Percentiles rank a stretch among this genome's conserved stretches.
Evolutionary conservation across 2,888 invertebrate genomes (phyloP).

Genomic region (Cynaeus angustus): DNA sequence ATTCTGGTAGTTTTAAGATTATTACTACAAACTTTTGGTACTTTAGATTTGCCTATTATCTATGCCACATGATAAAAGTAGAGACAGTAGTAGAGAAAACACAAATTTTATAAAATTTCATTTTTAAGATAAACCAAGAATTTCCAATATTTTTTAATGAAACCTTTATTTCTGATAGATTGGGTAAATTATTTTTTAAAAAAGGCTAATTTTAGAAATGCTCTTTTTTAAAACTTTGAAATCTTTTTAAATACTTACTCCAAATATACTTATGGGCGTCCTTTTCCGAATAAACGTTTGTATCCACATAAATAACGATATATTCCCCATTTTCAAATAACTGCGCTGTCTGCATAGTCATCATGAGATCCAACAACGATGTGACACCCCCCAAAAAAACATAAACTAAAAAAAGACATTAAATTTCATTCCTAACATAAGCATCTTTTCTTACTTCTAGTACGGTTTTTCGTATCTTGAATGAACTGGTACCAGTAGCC

Average conservation of each 20-base stretch:
- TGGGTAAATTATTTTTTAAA: too few relatives aligned
- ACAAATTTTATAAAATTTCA: too few relatives aligned
- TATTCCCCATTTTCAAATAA: constrained; percentile 94
- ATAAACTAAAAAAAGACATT: constrained; percentile 95
- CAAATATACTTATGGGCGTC: constrained; percentile 85
- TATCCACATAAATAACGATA: constrained; percentile 95
- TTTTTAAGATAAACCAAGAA: too few relatives aligned
- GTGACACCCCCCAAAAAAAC: constrained; percentile 93
- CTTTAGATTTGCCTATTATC: too few relatives aligned
- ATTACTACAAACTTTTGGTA: too few relatives aligned
- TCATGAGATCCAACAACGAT: constrained; percentile 92
- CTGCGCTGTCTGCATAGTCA: constrained; percentile 90
- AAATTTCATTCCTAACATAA: not conserved
- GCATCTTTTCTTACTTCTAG: constrained; percentile 79
- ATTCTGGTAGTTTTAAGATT: too few relatives aligned
- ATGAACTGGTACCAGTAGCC: constrained; percentile 89
- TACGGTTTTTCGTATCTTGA: constrained; percentile 89
- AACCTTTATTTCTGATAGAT: too few relatives aligned
- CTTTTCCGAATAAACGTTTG: constrained; percentile 86
- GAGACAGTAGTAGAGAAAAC: too few relatives aligned
- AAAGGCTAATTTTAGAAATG: too few relatives aligned
- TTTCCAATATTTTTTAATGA: too few relatives aligned
- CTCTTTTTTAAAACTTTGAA: not conserved
- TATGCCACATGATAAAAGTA: too few relatives aligned
- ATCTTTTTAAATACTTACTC: too few relatives aligned